These are phyloP conservation scores for Epirrita christyi DNA, from an alignment of 2,888 invertebrate genomes.

Conservation along the genomic window DNA sequence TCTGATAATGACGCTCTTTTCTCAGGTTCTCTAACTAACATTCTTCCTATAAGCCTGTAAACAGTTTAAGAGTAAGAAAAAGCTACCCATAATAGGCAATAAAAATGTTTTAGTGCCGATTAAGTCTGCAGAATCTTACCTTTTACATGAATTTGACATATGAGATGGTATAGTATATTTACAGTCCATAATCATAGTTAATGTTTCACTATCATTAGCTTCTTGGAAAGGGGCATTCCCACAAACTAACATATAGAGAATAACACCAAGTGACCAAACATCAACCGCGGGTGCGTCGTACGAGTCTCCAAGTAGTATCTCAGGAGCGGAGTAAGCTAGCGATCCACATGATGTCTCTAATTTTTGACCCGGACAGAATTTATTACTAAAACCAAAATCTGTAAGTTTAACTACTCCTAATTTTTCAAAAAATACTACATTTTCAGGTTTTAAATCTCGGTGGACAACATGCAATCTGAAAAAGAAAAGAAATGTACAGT, in stretches of 20 bases:
- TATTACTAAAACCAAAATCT: constrained; percentile 99
- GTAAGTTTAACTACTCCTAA: constrained; percentile 98
- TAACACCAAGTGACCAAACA: constrained; percentile 99
- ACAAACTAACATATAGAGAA: constrained; percentile 98
- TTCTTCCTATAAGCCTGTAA: constrained; percentile 92
- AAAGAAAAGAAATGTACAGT: constrained; percentile 33
- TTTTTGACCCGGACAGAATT: constrained; percentile 97
- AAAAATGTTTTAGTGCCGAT: not conserved
- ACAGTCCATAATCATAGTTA: constrained; percentile 99
- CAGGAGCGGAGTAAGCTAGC: constrained; percentile 99
- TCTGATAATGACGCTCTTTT: constrained; percentile 94
- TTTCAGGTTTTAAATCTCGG: constrained; percentile 99
- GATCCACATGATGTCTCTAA: constrained; percentile 99
- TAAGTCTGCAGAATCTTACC: constrained; percentile 78
- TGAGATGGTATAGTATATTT: constrained; percentile 96
- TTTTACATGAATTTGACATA: constrained; percentile 93
- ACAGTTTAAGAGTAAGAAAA: constrained; percentile 3
- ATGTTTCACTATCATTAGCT: constrained; percentile 99
- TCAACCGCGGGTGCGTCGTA: constrained; percentile 99
- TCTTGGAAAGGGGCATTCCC: constrained; percentile 99
- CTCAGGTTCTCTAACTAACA: constrained; percentile 97
- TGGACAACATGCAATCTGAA: constrained; percentile 87
- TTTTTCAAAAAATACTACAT: constrained; percentile 99
- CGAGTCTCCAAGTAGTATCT: constrained; percentile 98
- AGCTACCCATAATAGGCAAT: not conserved